Evolutionary conservation across 2,113 vertebrate species (phyloP).

Genomic region (Cochlearius cochlearius): DNA sequence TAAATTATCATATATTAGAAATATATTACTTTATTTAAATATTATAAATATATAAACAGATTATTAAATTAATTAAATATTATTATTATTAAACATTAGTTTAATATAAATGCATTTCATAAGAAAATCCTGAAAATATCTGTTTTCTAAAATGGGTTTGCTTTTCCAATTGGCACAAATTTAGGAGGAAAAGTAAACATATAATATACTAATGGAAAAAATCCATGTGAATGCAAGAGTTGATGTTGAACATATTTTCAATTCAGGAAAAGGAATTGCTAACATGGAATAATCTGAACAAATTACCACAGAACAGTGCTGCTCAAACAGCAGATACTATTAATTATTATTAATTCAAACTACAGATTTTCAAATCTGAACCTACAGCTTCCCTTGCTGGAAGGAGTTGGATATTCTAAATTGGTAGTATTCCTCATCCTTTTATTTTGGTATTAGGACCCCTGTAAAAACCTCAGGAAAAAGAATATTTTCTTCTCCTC

Average conservation of each 20-base stretch:
- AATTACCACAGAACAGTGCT: neutral
- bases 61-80: too few species aligned
- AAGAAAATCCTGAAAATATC: neutral
- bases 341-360: neutral
- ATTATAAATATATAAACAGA: too few species aligned
- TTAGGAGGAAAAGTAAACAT: neutral
- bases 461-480: neutral
- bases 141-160: neutral
- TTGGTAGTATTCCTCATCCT: neutral
- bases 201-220: neutral
- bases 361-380: neutral
- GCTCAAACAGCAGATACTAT: neutral
- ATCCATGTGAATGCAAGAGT: neutral
- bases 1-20: too few species aligned
- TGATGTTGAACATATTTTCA: neutral
- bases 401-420: neutral
- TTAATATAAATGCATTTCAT: neutral
- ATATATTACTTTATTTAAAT: too few species aligned
- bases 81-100: too few species aligned
- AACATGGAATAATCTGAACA: neutral
- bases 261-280: neutral
- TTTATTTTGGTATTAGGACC: neutral
- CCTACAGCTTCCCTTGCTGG: neutral
- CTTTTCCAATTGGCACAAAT: neutral
- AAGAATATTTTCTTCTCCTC: neutral